Evolutionary conservation across 2,113 vertebrate genomes (phyloP).

Genomic region (Buteo buteo): DNA sequence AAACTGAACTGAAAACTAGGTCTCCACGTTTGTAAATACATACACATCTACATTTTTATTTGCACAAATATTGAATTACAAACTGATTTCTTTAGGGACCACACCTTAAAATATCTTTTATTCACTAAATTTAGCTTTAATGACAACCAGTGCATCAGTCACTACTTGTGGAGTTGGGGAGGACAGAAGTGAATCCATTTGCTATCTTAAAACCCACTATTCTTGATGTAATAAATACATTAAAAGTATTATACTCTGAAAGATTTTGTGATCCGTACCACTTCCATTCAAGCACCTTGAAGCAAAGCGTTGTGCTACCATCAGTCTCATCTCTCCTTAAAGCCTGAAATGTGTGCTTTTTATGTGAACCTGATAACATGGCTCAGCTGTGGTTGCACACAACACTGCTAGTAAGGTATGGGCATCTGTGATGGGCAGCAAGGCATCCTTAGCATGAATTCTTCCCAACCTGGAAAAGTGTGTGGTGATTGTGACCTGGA

Average conservation of each 20-base stretch:
- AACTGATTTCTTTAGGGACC: background rate
- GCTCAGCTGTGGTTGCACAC: background rate
- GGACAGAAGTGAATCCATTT: background rate
- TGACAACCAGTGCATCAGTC: background rate
- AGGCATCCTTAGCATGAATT: background rate
- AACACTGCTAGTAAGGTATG: background rate
- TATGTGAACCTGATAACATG: background rate
- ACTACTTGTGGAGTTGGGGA: background rate
- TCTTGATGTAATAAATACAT: background rate
- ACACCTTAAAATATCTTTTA: background rate
- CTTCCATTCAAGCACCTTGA: background rate
- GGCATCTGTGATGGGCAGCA: background rate
- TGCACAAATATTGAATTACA: background rate
- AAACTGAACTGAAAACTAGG: slow-evolving; percentile 7
- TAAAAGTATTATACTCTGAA: background rate
- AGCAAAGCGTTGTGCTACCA: background rate
- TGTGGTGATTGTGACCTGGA: background rate
- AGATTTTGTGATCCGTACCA: background rate
- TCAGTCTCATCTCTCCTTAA: background rate
- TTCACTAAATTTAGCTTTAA: background rate
- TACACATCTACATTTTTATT: background rate
- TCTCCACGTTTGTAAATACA: background rate
- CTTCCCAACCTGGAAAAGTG: background rate
- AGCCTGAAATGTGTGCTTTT: background rate
- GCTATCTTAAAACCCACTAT: background rate